Evolutionary conservation across 2,113 vertebrate genomes (phyloP), one percentile per base, ranked within the genome.

Genomic region (Crotophaga sulcirostris): DNA sequence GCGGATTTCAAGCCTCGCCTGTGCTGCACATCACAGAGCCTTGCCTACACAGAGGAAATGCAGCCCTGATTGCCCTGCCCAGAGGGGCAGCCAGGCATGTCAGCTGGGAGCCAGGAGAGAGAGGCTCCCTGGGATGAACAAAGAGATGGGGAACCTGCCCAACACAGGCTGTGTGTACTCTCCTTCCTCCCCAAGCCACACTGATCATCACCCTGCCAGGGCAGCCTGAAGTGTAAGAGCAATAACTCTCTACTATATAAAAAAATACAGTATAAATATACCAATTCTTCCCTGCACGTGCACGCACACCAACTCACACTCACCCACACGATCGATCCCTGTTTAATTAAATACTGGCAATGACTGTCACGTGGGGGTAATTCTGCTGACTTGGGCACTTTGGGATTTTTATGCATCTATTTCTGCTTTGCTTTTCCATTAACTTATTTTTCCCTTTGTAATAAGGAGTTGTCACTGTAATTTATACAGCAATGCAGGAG

Each of bases 371-470:
- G 73, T 93, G 93, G 82, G 95, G 87, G 72, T 59, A 74, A 90
- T 96, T 95, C 87, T 96, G 96, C 96, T 97, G 96, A 97, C 94
- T 95, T 51, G 36, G 87, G 91, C 93, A 94, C 93, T 95, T 92
- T 69, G 95, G 94, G 93, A 91, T 94, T 95, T 96, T 96, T 95
- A 96, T 94, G 94, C 95, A 94, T 96, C 96, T 96, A 80, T 96
- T 94, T 95, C 95, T 91, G 96, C 94, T 96, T 93, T 83, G 95
- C 89, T 95, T 97, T 96, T 94, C 96, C 96, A 97, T 97, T 97
- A 97, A 96, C 96, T 97, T 95, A 97, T 97, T 97, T 96, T 97
- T 94, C 93, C 96, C 91, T 97, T 96, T 97, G 96, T 97, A 96
- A 95, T 96, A 96, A 96, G 95, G 94, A 84, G 94, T 95, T 97